These are phyloP conservation scores for Parasteatoda tepidariorum DNA, from an alignment of 1,140 invertebrate genomes.

Conservation along the genomic window DNA sequence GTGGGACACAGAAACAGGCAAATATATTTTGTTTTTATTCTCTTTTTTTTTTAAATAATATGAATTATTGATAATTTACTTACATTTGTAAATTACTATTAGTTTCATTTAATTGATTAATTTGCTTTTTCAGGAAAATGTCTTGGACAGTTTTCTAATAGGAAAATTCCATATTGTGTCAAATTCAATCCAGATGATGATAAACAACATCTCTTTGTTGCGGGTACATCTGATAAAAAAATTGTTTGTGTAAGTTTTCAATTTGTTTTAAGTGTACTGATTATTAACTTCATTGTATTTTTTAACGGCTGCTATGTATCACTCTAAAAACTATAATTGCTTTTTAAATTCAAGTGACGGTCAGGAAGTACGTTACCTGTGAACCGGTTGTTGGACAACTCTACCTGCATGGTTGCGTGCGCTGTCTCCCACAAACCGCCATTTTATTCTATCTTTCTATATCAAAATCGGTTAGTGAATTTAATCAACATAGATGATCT, in stretches of 20 bases:
- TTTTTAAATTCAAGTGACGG: no score
- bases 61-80: no score
- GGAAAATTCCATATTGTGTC: slow-evolving; percentile 96
- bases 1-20: slow-evolving; percentile 81
- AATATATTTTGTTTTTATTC: background rate
- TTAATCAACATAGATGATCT: no score
- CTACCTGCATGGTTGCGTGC: no score
- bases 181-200: slow-evolving; percentile 98
- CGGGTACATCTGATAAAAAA: slow-evolving; percentile 99
- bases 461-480: no score
- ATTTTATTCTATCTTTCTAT: no score
- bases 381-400: no score
- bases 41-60: no score
- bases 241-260: slow-evolving; percentile 81
- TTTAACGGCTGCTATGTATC: background rate
- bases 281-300: background rate
- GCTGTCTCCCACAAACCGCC: no score
- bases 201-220: slow-evolving; percentile 97
- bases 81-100: no score
- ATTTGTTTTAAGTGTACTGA: background rate
- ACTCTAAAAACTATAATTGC: background rate
- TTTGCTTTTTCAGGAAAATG: slow-evolving; percentile 74
- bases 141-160: slow-evolving; percentile 89
- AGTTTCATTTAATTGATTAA: background rate
- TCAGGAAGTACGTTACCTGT: no score